Conservation (phyloP, 2,888 invertebrate genomes). For the Heliconius hortense region DNA sequence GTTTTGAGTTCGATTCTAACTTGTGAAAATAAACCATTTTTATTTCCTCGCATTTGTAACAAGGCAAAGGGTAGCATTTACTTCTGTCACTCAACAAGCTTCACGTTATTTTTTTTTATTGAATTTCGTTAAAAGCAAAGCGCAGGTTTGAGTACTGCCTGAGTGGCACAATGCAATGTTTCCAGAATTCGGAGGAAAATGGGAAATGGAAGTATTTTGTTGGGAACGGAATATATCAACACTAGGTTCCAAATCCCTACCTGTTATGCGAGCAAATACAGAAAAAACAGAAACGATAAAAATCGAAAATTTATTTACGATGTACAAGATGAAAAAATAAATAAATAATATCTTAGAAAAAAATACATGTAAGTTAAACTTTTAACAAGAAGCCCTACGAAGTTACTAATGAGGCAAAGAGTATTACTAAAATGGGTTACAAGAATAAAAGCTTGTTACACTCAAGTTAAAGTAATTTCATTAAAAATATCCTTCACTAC, state of each 20-base stretch:
- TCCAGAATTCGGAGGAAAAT: no score
- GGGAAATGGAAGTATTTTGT: no score
- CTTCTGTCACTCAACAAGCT: no score
- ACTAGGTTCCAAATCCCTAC: background rate
- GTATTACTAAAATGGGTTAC: conserved; percentile 18
- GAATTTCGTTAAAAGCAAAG: no score
- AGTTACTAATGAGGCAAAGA: conserved; percentile 18
- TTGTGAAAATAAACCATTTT: no score
- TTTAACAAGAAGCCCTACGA: conserved; percentile 23
- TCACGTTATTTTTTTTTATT: no score
- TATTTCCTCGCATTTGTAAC: no score
- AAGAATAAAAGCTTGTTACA: conserved; percentile 14
- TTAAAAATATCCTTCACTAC: conserved; percentile 1
- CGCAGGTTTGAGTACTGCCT: no score
- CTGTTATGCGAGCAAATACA: background rate
- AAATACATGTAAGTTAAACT: background rate
- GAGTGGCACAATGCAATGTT: no score
- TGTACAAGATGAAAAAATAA: background rate
- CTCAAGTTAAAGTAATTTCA: conserved; percentile 10
- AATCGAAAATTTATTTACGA: background rate
- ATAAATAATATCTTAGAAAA: conserved; percentile 1
- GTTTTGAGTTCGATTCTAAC: no score
- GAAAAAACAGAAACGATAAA: background rate
- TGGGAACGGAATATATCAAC: background rate
- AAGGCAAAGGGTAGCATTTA: no score